Evolutionary conservation across 2,888 invertebrate genomes (phyloP), one percentile per base, ranked within the genome.

Genomic region (Amblyjoppa proteus): DNA sequence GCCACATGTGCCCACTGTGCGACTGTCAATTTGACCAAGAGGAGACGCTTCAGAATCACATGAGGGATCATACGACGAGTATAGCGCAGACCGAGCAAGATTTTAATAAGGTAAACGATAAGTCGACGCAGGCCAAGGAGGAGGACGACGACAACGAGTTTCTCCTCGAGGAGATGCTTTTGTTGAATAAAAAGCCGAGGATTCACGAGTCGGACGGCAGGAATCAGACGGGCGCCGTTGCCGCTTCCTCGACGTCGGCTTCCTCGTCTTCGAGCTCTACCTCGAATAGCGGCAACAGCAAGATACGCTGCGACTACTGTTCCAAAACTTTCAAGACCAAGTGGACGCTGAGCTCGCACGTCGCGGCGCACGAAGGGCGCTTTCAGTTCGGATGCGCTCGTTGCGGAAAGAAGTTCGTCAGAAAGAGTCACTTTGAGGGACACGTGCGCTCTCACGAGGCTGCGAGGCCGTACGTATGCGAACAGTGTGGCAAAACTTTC

Each of bases 371-470:
- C 85, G 93, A 93, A 58, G 94, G 94, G 9, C 92, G 94, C 7
- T 93, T 92, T 74, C 93, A 94, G 68, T 94, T 93, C 68, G 92
- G 93, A 13, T 94, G 94, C 87, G 90, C 91, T 28, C 92, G 92
- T 38, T 94, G 94, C 81, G 94, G 93, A 20, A 94, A 94, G 70
- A 92, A 92, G 81, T 94, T 94, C 71, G 93, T 94, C 0, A 88
- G 94, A 2, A 94, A 94, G 80, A 94, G 94, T 31, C 94, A 94
- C 71, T 94, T 93, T 71, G 93, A 94, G 76, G 92, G 94, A 0
- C 94, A 94, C 77, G 90, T 94, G 16, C 90, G 93, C 7, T 93
- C 94, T 0, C 94, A 94, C 79, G 93, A 94, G 53, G 93, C 93
- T 1, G 92, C 93, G 0, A 88, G 94, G 13, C 94, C 94, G 0